Evolutionary conservation across 2,797 vertebrate species (phyloP), one percentile per base, ranked within the genome.

Genomic region (Tiaroga cobitis): DNA sequence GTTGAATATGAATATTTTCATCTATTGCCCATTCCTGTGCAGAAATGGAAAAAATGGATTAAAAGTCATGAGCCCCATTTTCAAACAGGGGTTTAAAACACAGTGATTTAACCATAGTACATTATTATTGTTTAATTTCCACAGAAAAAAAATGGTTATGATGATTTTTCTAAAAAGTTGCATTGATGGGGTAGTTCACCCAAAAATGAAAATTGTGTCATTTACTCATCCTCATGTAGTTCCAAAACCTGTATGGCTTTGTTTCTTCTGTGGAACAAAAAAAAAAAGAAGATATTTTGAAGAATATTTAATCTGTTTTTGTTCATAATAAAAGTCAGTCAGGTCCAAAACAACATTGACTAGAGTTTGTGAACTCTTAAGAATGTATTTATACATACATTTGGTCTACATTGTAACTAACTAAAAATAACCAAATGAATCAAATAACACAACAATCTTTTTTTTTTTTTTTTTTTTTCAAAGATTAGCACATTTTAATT

Each of bases 1-100:
- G 32, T 81, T 89, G 89, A 91, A 61, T 26, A 46, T 82, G 70
- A 86, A 86, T 88, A 77, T 72, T 56, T 59, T 77, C 32, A 72
- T 34, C 46, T 37, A 63, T 65, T 79, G 34, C 59, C 54, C 2
- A 39, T 72, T 51, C 61, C 43, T 76, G 56, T 69, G 15, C 24
- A 37, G 13, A 79, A 26, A 72, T 75, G 1, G 15, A 6, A 68
- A 77, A 54, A 3, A 84, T 0, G 11, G 24, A 77, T 76, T 68
- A 68, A 77, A 56, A 56, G 21, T 56, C 41, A 83, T 75, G 56
- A 65, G 56, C 73, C 61, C 26, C 11, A 18, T 63, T 49, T 74
- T 24, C 4, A 63, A 5, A 8, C 5, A 51, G 16, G 18, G 46
- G 15, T 68, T 54, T 51, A 39, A 68, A 46, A 46, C 39, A 46